Evolutionary conservation across 1,140 invertebrate genomes (phyloP).

Genomic region (Euwallacea similis): DNA sequence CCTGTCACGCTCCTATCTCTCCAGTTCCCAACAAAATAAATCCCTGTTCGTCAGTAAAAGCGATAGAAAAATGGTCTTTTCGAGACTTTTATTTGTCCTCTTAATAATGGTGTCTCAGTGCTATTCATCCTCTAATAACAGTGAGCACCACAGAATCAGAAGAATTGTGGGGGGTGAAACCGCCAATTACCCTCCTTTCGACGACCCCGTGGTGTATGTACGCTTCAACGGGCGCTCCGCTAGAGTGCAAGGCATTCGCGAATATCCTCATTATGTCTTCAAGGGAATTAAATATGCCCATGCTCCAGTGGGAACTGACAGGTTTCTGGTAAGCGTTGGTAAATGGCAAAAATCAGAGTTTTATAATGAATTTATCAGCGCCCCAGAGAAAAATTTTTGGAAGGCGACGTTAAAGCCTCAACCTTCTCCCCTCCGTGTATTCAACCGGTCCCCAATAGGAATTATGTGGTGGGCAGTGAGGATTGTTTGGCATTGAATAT

Average conservation of each 20-base stretch:
- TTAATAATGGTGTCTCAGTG: too few species aligned
- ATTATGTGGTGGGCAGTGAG: conserved; percentile 61
- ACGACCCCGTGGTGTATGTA: conserved; percentile 63
- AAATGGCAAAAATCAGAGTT: neutral
- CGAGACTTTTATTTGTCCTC: too few species aligned
- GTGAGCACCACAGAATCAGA: conserved; percentile 50
- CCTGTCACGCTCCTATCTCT: too few species aligned
- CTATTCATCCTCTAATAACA: neutral
- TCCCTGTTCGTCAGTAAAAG: too few species aligned
- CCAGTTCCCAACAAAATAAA: too few species aligned
- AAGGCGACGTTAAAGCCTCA: conserved; percentile 60
- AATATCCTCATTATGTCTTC: conserved; percentile 61
- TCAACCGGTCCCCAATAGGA: conserved; percentile 56
- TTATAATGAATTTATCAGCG: conserved; percentile 49
- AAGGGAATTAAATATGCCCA: conserved; percentile 73
- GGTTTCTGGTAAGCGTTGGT: conserved; percentile 64
- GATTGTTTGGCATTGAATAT: conserved; percentile 84
- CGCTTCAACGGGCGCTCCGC: conserved; percentile 58
- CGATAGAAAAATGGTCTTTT: too few species aligned
- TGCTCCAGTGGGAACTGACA: conserved; percentile 64
- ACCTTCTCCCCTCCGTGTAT: conserved; percentile 59
- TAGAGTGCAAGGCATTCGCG: conserved; percentile 57
- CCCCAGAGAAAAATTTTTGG: conserved; percentile 56
- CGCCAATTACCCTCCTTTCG: conserved; percentile 60
- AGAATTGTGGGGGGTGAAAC: conserved; percentile 63